Conservation (phyloP, 2,888 invertebrate genomes). For the Andrena fulva region DNA sequence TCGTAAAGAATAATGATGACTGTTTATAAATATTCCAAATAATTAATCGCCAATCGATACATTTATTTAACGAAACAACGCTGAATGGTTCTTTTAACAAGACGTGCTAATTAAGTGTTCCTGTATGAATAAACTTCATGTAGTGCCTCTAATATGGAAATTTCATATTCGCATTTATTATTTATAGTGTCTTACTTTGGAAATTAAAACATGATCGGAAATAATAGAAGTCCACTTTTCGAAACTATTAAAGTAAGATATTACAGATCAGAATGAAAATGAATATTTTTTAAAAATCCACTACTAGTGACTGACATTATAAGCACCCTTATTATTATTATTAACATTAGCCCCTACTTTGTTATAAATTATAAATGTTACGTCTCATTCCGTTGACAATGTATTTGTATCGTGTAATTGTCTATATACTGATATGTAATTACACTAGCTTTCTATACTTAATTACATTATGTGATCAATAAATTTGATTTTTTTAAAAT, state of each 20-base stretch:
- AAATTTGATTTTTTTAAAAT: constrained; percentile 29
- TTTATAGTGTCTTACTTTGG: constrained; percentile 4
- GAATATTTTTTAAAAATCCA: not conserved
- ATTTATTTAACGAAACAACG: not conserved
- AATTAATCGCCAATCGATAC: constrained; percentile 7
- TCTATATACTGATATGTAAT: constrained; percentile 20
- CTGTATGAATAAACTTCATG: constrained; percentile 20
- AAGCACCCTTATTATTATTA: constrained; percentile 9
- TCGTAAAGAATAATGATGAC: not conserved
- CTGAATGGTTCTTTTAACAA: not conserved
- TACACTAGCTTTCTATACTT: constrained; percentile 21
- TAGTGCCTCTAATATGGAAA: constrained; percentile 10
- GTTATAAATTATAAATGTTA: constrained; percentile 23
- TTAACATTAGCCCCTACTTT: constrained; percentile 2
- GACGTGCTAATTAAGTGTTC: constrained; percentile 6
- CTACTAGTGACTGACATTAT: constrained; percentile 13
- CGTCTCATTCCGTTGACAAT: constrained; percentile 3
- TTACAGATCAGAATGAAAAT: not conserved
- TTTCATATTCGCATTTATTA: constrained; percentile 8
- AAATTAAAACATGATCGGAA: not conserved
- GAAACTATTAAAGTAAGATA: not conserved
- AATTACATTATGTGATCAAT: constrained; percentile 19
- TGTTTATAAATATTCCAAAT: constrained; percentile 34
- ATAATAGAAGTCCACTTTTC: not conserved
- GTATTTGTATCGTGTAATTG: constrained; percentile 15